These are phyloP conservation scores for Indicator indicator DNA, from an alignment of 2,113 vertebrate species.

Conservation along the genomic window DNA sequence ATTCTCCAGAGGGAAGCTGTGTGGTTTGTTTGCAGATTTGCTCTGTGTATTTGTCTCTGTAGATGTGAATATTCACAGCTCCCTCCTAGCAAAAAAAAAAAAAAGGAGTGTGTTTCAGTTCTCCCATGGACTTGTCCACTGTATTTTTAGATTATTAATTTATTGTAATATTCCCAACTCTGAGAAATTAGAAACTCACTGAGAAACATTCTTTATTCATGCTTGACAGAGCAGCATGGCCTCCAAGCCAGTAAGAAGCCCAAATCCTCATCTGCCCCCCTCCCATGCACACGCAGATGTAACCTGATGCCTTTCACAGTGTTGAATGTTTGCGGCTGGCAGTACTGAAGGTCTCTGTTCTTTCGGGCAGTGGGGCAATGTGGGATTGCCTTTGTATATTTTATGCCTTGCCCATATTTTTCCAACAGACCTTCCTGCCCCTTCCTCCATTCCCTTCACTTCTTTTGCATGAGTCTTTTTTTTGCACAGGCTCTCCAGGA, in stretches of 20 bases:
- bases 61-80: not conserved
- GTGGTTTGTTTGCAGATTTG: not conserved
- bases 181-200: not conserved
- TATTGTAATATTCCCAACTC: not conserved
- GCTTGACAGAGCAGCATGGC: not conserved
- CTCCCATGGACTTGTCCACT: not conserved
- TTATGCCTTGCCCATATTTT: not conserved
- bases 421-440: not conserved
- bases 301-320: not conserved
- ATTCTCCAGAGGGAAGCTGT: not conserved
- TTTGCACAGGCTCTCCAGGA: not conserved
- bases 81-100: not conserved
- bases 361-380: not conserved
- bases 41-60: not conserved
- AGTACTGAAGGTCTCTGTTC: not conserved
- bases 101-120: not conserved
- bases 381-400: not conserved
- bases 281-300: not conserved
- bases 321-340: not conserved
- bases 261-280: not conserved
- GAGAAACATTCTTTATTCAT: not conserved
- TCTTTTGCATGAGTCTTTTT: not conserved
- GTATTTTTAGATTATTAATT: slow-evolving; percentile 6
- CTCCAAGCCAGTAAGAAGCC: not conserved
- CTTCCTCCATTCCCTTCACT: not conserved